phyloP scores from a whole-genome alignment of 2,888 invertebrate species.

The Agriotes lineatus region DNA sequence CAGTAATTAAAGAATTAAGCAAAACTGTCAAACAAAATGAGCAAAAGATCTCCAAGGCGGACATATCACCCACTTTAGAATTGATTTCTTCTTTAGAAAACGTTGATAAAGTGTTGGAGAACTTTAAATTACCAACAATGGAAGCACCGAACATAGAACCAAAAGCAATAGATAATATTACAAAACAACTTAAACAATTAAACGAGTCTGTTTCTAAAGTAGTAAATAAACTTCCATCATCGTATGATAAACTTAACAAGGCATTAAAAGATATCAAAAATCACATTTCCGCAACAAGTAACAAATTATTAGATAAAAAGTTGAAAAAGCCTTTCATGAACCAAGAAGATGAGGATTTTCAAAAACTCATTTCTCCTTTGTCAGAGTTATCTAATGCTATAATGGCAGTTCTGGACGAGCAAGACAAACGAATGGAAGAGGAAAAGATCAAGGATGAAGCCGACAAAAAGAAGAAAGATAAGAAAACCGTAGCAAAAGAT shows the following conservation, averaged over 20 bases:
- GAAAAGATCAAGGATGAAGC: constrained; percentile 32
- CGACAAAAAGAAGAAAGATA: constrained; percentile 39
- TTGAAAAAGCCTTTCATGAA: background rate
- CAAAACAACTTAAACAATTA: too few relatives aligned
- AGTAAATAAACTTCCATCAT: too few relatives aligned
- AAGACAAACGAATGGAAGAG: background rate
- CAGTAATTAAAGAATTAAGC: background rate
- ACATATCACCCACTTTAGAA: background rate
- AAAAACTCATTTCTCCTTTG: background rate
- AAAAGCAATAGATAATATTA: too few relatives aligned
- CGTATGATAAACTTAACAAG: too few relatives aligned
- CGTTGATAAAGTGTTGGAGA: background rate
- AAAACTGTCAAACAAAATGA: background rate
- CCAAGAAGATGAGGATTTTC: background rate
- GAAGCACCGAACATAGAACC: background rate
- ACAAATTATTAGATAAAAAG: too few relatives aligned
- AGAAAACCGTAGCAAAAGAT: constrained; percentile 24
- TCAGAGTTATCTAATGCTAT: background rate
- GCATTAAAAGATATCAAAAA: background rate
- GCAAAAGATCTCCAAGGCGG: background rate
- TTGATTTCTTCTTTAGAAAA: background rate
- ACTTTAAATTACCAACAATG: background rate
- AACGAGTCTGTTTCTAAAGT: too few relatives aligned
- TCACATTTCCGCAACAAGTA: too few relatives aligned
- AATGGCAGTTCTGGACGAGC: background rate